Base-by-base conservation (phyloP, 2,113 vertebrate genomes). In the Condylura cristata region DNA sequence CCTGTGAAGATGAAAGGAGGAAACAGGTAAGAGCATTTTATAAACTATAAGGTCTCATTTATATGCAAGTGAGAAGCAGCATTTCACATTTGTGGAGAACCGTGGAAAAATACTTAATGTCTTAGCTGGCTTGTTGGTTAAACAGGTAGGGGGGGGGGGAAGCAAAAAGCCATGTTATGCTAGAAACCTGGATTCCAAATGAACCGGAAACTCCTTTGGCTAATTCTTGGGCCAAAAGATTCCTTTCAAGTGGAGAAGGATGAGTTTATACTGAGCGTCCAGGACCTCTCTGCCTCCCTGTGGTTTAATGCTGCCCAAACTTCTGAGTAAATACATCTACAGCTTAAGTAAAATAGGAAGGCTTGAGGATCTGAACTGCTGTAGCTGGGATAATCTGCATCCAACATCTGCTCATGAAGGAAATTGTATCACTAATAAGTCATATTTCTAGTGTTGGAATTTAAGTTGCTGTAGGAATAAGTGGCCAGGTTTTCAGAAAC, bases 71-170 rank as follows among this genome's bases (percentile, higher is more conserved):
- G 53, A 96, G 78, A 86, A 85, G 61, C 65, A 80, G 83, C 28
- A n/a, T 94, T 95, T 93, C 71, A 68, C 89, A 63, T 93, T 94
- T 80, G 70, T 80, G 79, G 75, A 90, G 74, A 95, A 65, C 78
- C 1, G 4, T 97, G 97, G 96, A 97, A 97, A 97, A 97, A 89
- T 96, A 97, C 96, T 97, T 96, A 93, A 95, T 97, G 92, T 87
- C 41, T 95, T 66, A 86, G 86, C 74, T 95, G 94, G 79, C 84
- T 92, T 95, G 74, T 75, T 94, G 60, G 63, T 95, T 92, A 88
- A 94, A 93, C 53, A 95, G 92, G 90, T 96, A 89, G 39, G 41
- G n/a, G 1, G 17, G 2, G 24, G 7, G 3, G 41, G 51, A 81
- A 61, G 48, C 82, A 93, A 86, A 97, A 93, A 82, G 78, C 89